Base-by-base conservation (phyloP, 1,140 invertebrate species). In the Eubasilissa regina region DNA sequence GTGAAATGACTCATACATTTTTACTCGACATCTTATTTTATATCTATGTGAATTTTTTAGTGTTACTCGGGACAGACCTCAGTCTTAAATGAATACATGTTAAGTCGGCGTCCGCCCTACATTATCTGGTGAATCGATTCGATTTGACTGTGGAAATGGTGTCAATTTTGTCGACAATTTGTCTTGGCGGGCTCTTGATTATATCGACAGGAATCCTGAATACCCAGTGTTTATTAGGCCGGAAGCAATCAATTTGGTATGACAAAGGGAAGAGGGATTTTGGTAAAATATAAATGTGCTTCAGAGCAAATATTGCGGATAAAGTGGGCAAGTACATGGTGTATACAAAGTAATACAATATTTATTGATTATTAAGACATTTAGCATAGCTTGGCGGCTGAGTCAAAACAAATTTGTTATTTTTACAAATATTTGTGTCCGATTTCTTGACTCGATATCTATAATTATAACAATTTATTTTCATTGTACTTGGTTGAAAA, bases 111-210 rank as follows among this genome's bases (percentile, higher is more conserved):
- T 10, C 64, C 64, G 35, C 64, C n/a, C 19, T 35, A 53, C 25
- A 73, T 73, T 73, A 73, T 35, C 70, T 12, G 25, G 15, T 13
- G 58, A 76, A 76, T 76, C 62, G 75, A 55, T 77, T 77, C 75
- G 64, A 53, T 66, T 66, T 56, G 64, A 68, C 60, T 77, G 60
- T 48, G 53, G 75, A 75, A 60, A 68, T 58, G 64, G 80, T 77
- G 56, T 72, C 75, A 73, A 81, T 81, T 81, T 81, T 76, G 77
- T 75, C 19, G 45, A 35, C 64, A 48, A 79, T 79, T 79, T 78
- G 74, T 81, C 76, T 81, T 58, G n/a, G 62, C 51, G 80, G 58
- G n/a, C 47, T 72, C 74, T 44, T 45, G 73, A 80, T 80, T 75
- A 80, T 80, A 76, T 17, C 58, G 78, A 21, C 72, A 45, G 19